Percentiles rank a stretch among this genome's conserved stretches.
phyloP scores from a whole-genome alignment of 2,113 vertebrate species.

The Arizona elegans region DNA sequence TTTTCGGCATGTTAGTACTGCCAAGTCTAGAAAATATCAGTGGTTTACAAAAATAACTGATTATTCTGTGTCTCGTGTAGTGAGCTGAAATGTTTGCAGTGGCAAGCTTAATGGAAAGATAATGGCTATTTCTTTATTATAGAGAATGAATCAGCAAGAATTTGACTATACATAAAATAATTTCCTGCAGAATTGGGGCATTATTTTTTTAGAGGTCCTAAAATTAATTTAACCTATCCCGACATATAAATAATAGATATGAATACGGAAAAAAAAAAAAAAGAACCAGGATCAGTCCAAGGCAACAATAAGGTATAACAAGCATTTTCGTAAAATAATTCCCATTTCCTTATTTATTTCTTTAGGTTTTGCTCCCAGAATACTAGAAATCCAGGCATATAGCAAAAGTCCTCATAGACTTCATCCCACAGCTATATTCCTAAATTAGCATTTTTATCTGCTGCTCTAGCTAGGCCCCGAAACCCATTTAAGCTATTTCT shows the following conservation, averaged over 20 bases:
- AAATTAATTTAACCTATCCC: not conserved
- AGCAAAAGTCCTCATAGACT: not conserved
- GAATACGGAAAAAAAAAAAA: not conserved
- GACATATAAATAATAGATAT: not conserved
- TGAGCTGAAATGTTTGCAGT: not conserved
- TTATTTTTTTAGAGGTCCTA: not conserved
- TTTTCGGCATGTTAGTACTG: constrained; percentile 13
- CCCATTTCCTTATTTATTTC: not conserved
- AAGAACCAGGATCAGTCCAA: not conserved
- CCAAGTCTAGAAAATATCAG: constrained; percentile 25
- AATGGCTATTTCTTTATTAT: not conserved
- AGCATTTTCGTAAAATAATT: not conserved
- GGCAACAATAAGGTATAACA: not conserved
- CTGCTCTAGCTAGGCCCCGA: not conserved
- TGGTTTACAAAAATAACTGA: constrained; percentile 1
- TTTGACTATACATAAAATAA: not conserved
- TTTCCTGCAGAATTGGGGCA: not conserved
- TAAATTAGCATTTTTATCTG: not conserved
- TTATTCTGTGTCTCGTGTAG: constrained; percentile 6
- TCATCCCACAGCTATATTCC: not conserved
- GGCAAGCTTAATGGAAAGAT: not conserved
- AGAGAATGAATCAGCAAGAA: not conserved
- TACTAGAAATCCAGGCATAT: not conserved
- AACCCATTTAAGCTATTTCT: not conserved
- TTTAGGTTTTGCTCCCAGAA: not conserved